phyloP scores from a whole-genome alignment of 2,888 invertebrate species.

The Diabrotica balteata region DNA sequence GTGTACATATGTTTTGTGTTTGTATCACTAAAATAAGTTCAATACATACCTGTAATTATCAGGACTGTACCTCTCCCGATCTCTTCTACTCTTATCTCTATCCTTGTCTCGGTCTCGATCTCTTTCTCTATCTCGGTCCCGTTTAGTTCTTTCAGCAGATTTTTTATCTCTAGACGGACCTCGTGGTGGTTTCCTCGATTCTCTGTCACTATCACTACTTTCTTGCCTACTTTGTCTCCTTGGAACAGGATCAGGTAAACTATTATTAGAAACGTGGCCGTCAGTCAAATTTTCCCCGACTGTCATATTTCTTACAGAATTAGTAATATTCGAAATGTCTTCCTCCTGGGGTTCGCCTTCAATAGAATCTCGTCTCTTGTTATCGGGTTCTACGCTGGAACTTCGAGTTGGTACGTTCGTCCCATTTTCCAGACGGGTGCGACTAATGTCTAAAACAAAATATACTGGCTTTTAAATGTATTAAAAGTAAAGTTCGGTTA shows the following conservation, averaged over 20 bases:
- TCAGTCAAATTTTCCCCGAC: conserved; percentile 55
- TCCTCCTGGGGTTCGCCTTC: conserved; percentile 50
- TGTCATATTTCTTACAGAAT: conserved; percentile 54
- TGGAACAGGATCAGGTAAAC: conserved; percentile 38
- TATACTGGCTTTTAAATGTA: too few relatives aligned
- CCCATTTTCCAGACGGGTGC: conserved; percentile 18
- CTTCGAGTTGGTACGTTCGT: conserved; percentile 4
- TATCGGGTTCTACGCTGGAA: conserved; percentile 22
- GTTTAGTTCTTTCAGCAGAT: conserved; percentile 30
- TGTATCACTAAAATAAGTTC: conserved; percentile 18
- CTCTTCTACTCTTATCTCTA: conserved; percentile 36
- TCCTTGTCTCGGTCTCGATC: conserved; percentile 41
- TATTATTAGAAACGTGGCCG: conserved; percentile 42
- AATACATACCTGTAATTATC: conserved; percentile 44
- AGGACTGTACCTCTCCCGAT: conserved; percentile 38
- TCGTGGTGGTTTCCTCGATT: conserved; percentile 40
- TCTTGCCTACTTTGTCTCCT: conserved; percentile 51
- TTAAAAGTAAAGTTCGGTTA: too few relatives aligned
- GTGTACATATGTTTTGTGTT: too few relatives aligned
- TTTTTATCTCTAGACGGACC: conserved; percentile 38
- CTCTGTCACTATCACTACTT: conserved; percentile 54
- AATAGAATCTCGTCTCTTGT: conserved; percentile 48
- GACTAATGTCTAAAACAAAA: conserved; percentile 4
- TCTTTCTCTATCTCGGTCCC: conserved; percentile 25
- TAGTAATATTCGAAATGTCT: conserved; percentile 47